Conservation (phyloP, 2,797 vertebrate species). For the Anguilla obscura region DNA sequence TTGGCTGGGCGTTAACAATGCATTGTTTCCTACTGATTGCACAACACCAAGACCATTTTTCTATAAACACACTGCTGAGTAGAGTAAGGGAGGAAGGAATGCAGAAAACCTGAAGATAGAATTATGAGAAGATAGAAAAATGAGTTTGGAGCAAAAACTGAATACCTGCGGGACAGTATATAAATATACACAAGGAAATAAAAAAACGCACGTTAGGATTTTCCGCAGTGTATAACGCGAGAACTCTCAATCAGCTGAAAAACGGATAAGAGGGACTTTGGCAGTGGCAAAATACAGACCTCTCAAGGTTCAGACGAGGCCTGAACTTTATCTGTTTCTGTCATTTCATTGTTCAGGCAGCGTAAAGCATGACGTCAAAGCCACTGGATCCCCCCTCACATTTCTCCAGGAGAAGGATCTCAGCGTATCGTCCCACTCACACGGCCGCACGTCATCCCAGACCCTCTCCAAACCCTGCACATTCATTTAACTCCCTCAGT, state of each 20-base stretch:
- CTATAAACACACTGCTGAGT: background rate
- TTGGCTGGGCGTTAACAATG: background rate
- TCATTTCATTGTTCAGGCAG: background rate
- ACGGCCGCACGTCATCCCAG: background rate
- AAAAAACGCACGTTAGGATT: background rate
- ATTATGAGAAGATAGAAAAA: background rate
- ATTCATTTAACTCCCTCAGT: background rate
- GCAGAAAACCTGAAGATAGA: background rate
- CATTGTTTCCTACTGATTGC: background rate
- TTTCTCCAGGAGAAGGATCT: background rate
- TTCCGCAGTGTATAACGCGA: background rate
- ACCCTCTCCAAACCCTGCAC: background rate
- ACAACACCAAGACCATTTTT: background rate
- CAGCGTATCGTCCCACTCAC: constrained; percentile 4
- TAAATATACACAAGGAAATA: background rate
- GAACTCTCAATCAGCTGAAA: background rate
- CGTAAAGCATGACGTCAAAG: constrained; percentile 11
- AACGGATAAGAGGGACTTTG: background rate
- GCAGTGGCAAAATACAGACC: constrained; percentile 18
- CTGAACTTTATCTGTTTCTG: background rate
- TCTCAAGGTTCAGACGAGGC: background rate
- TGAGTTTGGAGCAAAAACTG: background rate
- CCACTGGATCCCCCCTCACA: background rate
- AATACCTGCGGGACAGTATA: background rate
- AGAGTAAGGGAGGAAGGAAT: background rate